Conservation (phyloP, 2,113 vertebrate species). For the Otocyon megalotis region DNA sequence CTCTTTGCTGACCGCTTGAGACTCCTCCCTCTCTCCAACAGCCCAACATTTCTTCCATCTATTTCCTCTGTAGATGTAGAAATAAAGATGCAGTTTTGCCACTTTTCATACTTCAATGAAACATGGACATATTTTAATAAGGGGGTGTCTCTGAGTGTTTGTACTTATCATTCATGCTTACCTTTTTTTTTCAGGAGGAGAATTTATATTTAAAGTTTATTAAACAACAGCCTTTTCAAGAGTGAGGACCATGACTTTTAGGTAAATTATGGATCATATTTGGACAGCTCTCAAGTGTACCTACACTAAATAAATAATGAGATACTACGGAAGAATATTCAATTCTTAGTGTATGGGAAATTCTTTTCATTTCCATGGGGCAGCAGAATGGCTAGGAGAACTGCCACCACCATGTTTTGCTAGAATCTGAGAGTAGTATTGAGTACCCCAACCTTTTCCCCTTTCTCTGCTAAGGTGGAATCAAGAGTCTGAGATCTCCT, state of each 20-base stretch:
- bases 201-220: slow-evolving; percentile 27
- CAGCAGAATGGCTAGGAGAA: not conserved
- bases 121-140: not conserved
- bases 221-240: not conserved
- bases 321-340: not conserved
- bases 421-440: not conserved
- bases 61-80: slow-evolving; percentile 8
- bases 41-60: not conserved
- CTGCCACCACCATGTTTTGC: not conserved
- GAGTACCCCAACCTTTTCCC: not conserved
- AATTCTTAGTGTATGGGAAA: not conserved
- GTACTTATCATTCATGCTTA: not conserved
- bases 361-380: not conserved
- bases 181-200: not conserved
- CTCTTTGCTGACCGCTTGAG: not conserved
- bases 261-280: not conserved
- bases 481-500: not conserved
- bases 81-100: slow-evolving; percentile 17
- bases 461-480: not conserved
- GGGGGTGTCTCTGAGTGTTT: not conserved
- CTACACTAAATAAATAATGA: slow-evolving; percentile 39
- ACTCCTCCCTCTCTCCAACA: not conserved
- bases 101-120: not conserved
- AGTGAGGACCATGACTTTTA: slow-evolving; percentile 2
- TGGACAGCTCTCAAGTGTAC: not conserved